Evolutionary conservation across 1,140 invertebrate species (phyloP).

Genomic region (Drosophila littoralis): DNA sequence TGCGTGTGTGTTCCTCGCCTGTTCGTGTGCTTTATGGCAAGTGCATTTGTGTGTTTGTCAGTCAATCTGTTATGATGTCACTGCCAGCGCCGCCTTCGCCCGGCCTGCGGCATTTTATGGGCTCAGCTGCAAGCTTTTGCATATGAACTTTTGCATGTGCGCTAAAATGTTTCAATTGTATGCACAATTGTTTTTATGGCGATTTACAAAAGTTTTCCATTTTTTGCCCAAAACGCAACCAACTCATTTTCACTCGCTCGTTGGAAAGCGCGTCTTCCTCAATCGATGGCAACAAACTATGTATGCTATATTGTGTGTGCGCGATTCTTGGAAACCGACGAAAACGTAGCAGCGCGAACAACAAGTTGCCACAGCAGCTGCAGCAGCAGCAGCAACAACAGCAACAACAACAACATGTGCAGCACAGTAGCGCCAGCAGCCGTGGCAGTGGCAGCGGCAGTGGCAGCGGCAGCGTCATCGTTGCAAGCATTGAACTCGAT

Average conservation of each 20-base stretch:
- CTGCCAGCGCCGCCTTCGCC: slow-evolving; percentile 23
- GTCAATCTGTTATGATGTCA: slow-evolving; percentile 68
- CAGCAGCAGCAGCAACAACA: slow-evolving; percentile 17
- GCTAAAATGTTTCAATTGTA: background rate
- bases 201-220: slow-evolving; percentile 46
- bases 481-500: slow-evolving; percentile 82
- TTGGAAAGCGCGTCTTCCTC: slow-evolving; percentile 57
- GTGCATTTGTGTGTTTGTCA: slow-evolving; percentile 66
- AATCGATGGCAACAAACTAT: slow-evolving; percentile 46
- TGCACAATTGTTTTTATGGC: slow-evolving; percentile 4
- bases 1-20: background rate
- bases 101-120: background rate
- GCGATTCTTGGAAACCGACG: slow-evolving; percentile 72
- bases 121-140: slow-evolving; percentile 10
- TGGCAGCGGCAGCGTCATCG: slow-evolving; percentile 58
- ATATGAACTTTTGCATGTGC: slow-evolving; percentile 2
- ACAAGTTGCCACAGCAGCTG: slow-evolving; percentile 31
- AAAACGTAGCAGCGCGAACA: slow-evolving; percentile 26
- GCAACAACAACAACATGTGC: slow-evolving; percentile 38
- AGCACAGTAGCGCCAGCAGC: slow-evolving; percentile 22
- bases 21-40: slow-evolving; percentile 42
- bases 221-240: slow-evolving; percentile 56
- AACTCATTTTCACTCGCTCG: slow-evolving; percentile 62
- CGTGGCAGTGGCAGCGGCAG: slow-evolving; percentile 26
- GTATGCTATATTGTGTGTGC: slow-evolving; percentile 46